Base-by-base conservation (phyloP, 2,888 invertebrate genomes). In the Carpatolechia fugitivella region DNA sequence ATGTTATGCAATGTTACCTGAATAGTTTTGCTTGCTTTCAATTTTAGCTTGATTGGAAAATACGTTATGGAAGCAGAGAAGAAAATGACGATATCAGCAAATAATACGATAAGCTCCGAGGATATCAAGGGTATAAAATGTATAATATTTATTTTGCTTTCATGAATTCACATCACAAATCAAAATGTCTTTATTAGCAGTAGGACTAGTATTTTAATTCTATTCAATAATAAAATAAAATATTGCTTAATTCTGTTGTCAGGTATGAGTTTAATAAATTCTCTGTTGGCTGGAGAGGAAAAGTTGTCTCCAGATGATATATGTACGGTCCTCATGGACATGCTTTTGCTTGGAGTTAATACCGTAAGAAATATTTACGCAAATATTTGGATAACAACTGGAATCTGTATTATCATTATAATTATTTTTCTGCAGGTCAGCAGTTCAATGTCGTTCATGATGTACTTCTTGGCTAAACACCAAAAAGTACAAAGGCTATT, bases 401-500 rank as follows among this genome's bases (percentile, higher is more conserved):
- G 6, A 6, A 24, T 24, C 6, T 24, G 3, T 24, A 24, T 3
- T 5, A 33, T 10, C n/a, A 6, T 33, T 6, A 2, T 33, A 8
- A 33, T 33, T 6, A 2, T 33, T 10, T 11, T 33, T 33, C n/a
- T 44, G 7, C 66, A 93, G 92, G 91, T 92, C 5, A 83, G 92
- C 0, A 93, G 93, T 58, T 91, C 92, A 1, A 89, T 92, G 67
- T 90, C 92, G 0, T 94, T 94, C 67, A 68, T 93, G 29, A 64
- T 95, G 54, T 95, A 94, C 70, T 91, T 93, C 66, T 76, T 96
- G 63, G 93, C 95, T 0, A 92, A 90, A 62, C 91, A 93, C 72
- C 93, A 93, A 41, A 87, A 91, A 56, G 86, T 88, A 6, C 95
- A 95, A 73, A 91, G 91, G 53, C 82, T 81, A 55, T 79, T 95